These are phyloP conservation scores for Colletes collaris DNA, from an alignment of 2,888 invertebrate genomes.

Conservation along the genomic window DNA sequence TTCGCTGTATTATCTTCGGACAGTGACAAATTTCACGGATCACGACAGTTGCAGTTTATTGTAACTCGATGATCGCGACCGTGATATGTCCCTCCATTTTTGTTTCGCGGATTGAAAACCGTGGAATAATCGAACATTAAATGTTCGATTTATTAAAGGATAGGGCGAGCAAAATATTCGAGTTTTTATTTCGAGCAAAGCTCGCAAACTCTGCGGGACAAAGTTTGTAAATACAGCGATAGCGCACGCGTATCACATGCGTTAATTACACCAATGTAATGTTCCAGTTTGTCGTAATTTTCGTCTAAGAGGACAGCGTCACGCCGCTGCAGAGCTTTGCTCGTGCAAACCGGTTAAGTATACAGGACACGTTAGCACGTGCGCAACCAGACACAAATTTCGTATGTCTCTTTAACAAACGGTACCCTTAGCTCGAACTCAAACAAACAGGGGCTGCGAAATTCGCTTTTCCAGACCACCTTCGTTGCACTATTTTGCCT, in stretches of 20 bases:
- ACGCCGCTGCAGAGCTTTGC: constrained; percentile 6
- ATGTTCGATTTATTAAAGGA: too few relatives aligned
- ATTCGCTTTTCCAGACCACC: neutral
- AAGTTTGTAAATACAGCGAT: neutral
- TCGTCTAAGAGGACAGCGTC: constrained; percentile 13
- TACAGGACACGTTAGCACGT: constrained; percentile 23
- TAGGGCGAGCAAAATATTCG: too few relatives aligned
- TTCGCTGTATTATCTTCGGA: constrained; percentile 40
- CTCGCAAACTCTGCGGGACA: neutral
- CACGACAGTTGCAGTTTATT: constrained; percentile 53
- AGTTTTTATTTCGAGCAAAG: neutral
- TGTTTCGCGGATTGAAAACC: neutral
- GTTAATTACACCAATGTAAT: constrained; percentile 5
- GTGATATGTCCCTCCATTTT: neutral
- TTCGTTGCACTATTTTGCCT: neutral
- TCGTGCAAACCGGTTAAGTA: constrained; percentile 30
- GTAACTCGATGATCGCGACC: neutral
- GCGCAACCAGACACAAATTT: constrained; percentile 30
- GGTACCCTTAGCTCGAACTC: constrained; percentile 43
- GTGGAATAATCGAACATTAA: too few relatives aligned
- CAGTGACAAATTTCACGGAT: constrained; percentile 63
- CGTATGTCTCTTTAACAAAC: constrained; percentile 49
- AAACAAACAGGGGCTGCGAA: constrained; percentile 12
- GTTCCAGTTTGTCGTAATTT: constrained; percentile 14
- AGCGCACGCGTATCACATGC: neutral